Base-by-base conservation (phyloP, 2,113 vertebrate genomes). In the Gallinago undulata region DNA sequence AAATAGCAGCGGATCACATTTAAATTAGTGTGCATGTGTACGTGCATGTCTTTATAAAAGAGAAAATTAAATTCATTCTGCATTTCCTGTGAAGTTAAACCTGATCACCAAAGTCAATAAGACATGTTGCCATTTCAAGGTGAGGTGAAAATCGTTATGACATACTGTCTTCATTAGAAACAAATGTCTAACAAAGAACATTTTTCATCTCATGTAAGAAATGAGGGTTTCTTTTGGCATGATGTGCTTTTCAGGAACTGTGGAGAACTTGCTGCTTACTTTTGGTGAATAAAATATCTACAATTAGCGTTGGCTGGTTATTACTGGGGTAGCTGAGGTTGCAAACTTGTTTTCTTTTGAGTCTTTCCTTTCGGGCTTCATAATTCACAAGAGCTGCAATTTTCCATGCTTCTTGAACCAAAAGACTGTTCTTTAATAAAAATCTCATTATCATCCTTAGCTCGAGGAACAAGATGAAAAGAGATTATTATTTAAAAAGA, bases 61-160 rank as follows among this genome's bases (percentile, higher is more conserved):
- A 75, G 4, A 8, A 93, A 93, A 96, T 81, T 72, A 89, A 81
- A 82, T 75, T 66, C 82, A 35, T 79, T 93, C 80, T 96, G 69
- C 19, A 9, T 87, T 94, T 93, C 83, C 73, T 41, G 13, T 68
- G 56, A 79, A 53, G 48, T 24, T 74, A 94, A 94, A 87, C 39
- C 35, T 66, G 77, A 78, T 74, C 50, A 56, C 48, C 35, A 57
- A 89, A 90, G 48, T 41, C 69, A 93, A 45, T n/a, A 60, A 75
- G 57, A 45, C 1, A 0, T 66, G 45, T 50, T 95, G 35, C 79
- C 57, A 57, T 79, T 92, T 93, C 66, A 93, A 86, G 80, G 56
- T 72, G 76, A 87, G 73, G 69, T 91, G 62, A 81, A 84, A 93
- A 68, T 28, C 21, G 22, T 45, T 64, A 28, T 19, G 73, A 60